Evolutionary conservation across 2,888 invertebrate species (phyloP).

Genomic region (Mantis religiosa): DNA sequence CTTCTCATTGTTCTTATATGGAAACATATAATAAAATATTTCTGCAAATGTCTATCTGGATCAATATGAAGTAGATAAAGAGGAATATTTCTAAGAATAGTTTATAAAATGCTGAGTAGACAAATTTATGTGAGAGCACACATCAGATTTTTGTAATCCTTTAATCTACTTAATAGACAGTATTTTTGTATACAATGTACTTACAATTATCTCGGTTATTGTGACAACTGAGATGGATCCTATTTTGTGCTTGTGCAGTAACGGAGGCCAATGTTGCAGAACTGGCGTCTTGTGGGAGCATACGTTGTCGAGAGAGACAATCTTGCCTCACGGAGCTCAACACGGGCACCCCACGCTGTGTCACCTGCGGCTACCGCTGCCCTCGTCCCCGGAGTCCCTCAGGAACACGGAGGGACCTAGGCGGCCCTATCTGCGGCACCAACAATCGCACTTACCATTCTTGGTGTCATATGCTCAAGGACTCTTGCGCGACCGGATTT

Average conservation of each 20-base stretch:
- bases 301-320: constrained; percentile 63
- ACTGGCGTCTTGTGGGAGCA: constrained; percentile 60
- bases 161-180: too few relatives aligned
- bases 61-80: too few relatives aligned
- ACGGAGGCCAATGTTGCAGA: constrained; percentile 45
- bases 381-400: constrained; percentile 22
- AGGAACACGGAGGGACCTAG: constrained; percentile 23
- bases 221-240: neutral
- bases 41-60: too few relatives aligned
- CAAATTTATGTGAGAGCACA: too few relatives aligned
- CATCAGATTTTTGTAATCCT: too few relatives aligned
- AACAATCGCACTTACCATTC: constrained; percentile 71
- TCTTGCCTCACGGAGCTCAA: constrained; percentile 62
- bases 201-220: too few relatives aligned
- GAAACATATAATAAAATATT: too few relatives aligned
- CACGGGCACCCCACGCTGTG: constrained; percentile 66
- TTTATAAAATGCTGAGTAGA: too few relatives aligned
- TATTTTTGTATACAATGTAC: too few relatives aligned
- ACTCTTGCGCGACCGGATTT: constrained; percentile 68
- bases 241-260: neutral
- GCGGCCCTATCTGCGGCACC: constrained; percentile 58
- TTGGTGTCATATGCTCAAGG: constrained; percentile 75
- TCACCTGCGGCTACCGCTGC: constrained; percentile 63
- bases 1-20: too few relatives aligned
- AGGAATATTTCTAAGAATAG: too few relatives aligned